These are phyloP conservation scores for Morone saxatilis DNA, from an alignment of 2,113 vertebrate genomes.

Conservation along the genomic window DNA sequence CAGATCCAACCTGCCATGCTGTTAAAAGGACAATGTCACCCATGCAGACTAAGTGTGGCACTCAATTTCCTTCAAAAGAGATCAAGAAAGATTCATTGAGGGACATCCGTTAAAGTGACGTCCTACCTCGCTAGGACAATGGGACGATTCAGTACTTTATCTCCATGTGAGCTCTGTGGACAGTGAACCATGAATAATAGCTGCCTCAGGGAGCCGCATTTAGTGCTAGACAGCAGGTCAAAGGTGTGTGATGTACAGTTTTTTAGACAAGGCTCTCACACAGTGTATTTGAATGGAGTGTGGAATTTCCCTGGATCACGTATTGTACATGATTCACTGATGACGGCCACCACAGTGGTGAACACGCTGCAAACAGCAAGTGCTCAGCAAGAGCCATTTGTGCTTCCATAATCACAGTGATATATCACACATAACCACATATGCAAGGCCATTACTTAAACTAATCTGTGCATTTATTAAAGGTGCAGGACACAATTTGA, in stretches of 20 bases:
- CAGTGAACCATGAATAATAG: slow-evolving; percentile 56
- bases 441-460: background rate
- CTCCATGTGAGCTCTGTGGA: slow-evolving; percentile 47
- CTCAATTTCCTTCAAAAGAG: slow-evolving; percentile 62
- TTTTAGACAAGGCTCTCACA: slow-evolving; percentile 40
- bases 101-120: slow-evolving; percentile 65
- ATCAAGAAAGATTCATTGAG: slow-evolving; percentile 59
- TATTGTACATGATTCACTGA: slow-evolving; percentile 31
- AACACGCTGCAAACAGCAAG: slow-evolving; percentile 1
- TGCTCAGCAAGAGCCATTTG: slow-evolving; percentile 10
- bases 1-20: slow-evolving; percentile 23
- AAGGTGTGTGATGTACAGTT: slow-evolving; percentile 47
- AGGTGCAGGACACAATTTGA: too few species aligned
- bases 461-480: background rate
- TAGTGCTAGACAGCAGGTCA: slow-evolving; percentile 52
- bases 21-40: slow-evolving; percentile 61
- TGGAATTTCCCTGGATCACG: slow-evolving; percentile 29
- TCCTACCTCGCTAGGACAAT: slow-evolving; percentile 46
- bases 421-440: background rate
- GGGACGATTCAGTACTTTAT: slow-evolving; percentile 61
- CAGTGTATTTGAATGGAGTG: slow-evolving; percentile 24
- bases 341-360: background rate
- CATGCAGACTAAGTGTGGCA: slow-evolving; percentile 41
- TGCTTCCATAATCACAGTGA: slow-evolving; percentile 7
- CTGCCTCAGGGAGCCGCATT: slow-evolving; percentile 34